Conservation (phyloP, 2,797 vertebrate genomes). For the Sarcoramphus papa region DNA sequence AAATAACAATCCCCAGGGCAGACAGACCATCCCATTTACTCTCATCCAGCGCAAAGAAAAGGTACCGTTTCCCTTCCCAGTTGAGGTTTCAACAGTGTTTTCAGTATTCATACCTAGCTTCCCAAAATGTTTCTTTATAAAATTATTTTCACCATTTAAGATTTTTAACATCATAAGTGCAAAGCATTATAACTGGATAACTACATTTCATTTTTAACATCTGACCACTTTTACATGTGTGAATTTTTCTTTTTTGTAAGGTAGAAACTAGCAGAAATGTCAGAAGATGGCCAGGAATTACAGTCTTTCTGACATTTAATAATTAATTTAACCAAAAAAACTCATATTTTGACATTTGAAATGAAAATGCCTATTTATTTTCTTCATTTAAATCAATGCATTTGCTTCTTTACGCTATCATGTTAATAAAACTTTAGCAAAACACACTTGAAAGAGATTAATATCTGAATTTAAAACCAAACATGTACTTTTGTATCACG, state of each 20-base stretch:
- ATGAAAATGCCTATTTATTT: background rate
- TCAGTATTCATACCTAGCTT: rapidly evolving
- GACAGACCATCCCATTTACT: constrained; percentile 80
- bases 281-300: background rate
- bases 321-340: background rate
- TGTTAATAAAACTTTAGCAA: background rate
- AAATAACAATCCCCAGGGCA: constrained; percentile 77
- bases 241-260: background rate
- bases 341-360: background rate
- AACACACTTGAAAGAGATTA: background rate
- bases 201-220: background rate
- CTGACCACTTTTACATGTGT: rapidly evolving
- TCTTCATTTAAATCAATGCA: background rate
- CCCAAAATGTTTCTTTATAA: rapidly evolving
- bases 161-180: rapidly evolving
- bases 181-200: rapidly evolving
- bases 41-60: constrained; percentile 83
- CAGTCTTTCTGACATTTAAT: background rate
- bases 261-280: background rate
- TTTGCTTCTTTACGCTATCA: background rate
- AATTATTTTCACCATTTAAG: rapidly evolving
- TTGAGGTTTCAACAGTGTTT: rapidly evolving
- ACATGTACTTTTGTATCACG: rapidly evolving
- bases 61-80: constrained; percentile 55
- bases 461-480: background rate